Conservation (phyloP, 2,797 vertebrate genomes). For the Acrossocheilus wenchowensis region DNA sequence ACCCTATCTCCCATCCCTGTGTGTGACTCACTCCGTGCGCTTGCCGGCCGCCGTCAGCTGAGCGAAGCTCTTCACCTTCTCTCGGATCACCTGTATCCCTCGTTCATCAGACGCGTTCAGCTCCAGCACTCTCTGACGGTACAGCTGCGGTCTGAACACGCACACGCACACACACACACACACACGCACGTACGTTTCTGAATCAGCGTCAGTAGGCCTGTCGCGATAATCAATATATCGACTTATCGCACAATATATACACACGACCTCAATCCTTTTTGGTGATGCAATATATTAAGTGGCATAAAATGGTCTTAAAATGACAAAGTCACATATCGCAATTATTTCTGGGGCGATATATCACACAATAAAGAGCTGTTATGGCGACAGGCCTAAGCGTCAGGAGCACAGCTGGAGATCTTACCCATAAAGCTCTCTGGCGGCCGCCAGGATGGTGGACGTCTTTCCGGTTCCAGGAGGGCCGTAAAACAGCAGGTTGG, state of each 20-base stretch:
- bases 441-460: slow-evolving; percentile 95
- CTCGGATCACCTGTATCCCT: slow-evolving; percentile 94
- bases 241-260: no score
- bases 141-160: slow-evolving; percentile 85
- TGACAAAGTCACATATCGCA: no score
- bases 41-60: slow-evolving; percentile 90
- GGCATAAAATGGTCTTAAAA: no score
- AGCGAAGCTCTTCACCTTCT: slow-evolving; percentile 96
- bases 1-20: no score
- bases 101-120: slow-evolving; percentile 97
- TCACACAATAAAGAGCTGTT: no score
- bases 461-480: slow-evolving; percentile 99
- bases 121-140: slow-evolving; percentile 91
- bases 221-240: no score
- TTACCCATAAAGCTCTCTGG: slow-evolving; percentile 95
- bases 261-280: no score
- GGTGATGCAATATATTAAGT: no score
- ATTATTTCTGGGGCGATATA: no score
- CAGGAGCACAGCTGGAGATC: background rate
- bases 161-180: background rate
- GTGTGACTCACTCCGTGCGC: slow-evolving; percentile 87
- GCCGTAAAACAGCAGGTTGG: slow-evolving; percentile 96
- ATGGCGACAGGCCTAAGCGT: no score
- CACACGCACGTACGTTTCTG: background rate
- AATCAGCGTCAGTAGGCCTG: background rate